Evolutionary conservation across 2,797 vertebrate species (phyloP).

Genomic region (Neoniphon sammara): DNA sequence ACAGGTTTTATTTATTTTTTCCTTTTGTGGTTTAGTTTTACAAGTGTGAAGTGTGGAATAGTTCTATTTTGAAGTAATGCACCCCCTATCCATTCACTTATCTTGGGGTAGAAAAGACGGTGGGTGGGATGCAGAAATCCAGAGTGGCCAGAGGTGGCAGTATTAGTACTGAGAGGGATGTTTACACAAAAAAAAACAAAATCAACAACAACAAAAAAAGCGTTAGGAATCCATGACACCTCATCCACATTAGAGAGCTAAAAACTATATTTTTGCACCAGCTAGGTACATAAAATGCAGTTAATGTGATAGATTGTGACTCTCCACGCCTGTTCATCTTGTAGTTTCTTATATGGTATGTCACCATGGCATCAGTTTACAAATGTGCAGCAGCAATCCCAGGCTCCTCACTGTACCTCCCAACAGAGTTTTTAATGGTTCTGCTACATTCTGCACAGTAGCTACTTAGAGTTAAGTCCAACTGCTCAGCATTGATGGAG

Average conservation of each 20-base stretch:
- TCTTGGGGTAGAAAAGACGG: neutral
- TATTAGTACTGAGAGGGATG: slow-evolving; percentile 29
- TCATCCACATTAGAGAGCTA: slow-evolving; percentile 25
- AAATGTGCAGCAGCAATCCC: slow-evolving; percentile 1
- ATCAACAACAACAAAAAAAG: no score
- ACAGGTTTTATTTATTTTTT: slow-evolving; percentile 55
- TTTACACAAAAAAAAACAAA: no score
- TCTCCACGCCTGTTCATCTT: neutral
- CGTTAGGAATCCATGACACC: slow-evolving; percentile 22
- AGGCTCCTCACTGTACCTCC: neutral
- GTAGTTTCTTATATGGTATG: neutral
- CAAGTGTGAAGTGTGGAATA: neutral
- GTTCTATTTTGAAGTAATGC: slow-evolving; percentile 2
- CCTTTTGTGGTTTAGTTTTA: slow-evolving; percentile 3
- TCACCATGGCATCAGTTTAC: slow-evolving; percentile 6
- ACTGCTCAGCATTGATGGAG: slow-evolving; percentile 4
- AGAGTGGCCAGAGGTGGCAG: slow-evolving; percentile 20
- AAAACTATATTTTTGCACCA: slow-evolving; percentile 27
- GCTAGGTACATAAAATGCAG: slow-evolving; percentile 16
- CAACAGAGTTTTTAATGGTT: neutral
- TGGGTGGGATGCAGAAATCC: slow-evolving; percentile 5
- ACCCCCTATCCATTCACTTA: slow-evolving; percentile 29
- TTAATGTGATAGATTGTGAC: slow-evolving; percentile 51
- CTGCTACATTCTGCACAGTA: slow-evolving; percentile 22
- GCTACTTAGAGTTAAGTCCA: neutral